Evolutionary conservation across 2,888 invertebrate species (phyloP), one percentile per base, ranked within the genome.

Genomic region (Hoplodrina blanda): DNA sequence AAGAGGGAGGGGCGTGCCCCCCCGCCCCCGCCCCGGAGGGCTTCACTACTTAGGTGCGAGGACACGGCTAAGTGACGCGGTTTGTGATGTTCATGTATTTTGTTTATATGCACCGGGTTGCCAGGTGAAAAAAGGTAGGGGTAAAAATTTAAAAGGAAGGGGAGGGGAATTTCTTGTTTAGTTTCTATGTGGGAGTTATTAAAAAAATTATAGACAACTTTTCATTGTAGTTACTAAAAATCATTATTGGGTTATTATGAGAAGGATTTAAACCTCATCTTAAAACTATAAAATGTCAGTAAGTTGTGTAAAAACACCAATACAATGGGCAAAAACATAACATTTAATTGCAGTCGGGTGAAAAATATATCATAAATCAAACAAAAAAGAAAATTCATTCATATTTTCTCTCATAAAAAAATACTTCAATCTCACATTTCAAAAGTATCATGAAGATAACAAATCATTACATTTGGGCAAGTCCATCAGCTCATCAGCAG

Each of bases 1-100:
- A 88, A 85, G 87, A 78, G 91, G 75, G 89, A 88, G 81, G 87
- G 85, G 78, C 90, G 71, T 19, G 76, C 93, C 55, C 94, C 94
- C 66, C 91, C 92, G 79, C 95, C 95, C 85, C 95, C 95, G 82
- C 95, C 95, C 73, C 76, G 95, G 30, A 88, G 94, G 63, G 88
- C 90, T 60, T 92, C 94, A 15, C 91, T 92, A 65, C 88, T 91
- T 84, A 94, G 93, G 93, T 91, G 92, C 86, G 94, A 91, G 75
- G 92, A 91, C 82, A 81, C 81, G 81, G 89, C 88, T 78, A 86
- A 82, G 73, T 90, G 86, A 81, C n/a, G 84, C 87, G 94, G 93
- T 93, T 92, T 89, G 93, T 93, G 57, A 55, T 46, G 66, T 59
- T 73, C 41, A 53, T 59, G 56, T 82, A 41, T 65, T 66, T 57